A percentile compares a stretch with the other conserved stretches of the same genome.
phyloP scores from a whole-genome alignment of 2,888 invertebrate species.

The Emesis russula region DNA sequence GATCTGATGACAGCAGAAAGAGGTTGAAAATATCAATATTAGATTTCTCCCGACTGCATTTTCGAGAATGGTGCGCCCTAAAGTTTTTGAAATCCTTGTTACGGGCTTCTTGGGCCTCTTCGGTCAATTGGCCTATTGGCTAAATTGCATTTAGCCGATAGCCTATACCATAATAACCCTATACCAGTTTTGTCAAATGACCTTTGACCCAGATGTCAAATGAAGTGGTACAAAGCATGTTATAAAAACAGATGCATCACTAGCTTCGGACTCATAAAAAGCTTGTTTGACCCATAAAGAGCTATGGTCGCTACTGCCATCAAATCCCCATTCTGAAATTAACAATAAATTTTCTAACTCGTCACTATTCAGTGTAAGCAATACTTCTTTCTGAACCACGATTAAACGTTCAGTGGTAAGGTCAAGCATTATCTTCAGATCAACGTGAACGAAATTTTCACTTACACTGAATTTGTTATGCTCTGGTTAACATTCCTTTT shows the following conservation, averaged over 20 bases:
- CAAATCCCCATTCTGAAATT: slow-evolving; percentile 16
- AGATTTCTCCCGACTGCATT: slow-evolving; percentile 3
- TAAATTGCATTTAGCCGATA: background rate
- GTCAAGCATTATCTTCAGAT: background rate
- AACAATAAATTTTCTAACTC: slow-evolving; percentile 6
- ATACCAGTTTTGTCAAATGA: slow-evolving; percentile 83
- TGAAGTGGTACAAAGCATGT: slow-evolving; percentile 45
- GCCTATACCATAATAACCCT: no score
- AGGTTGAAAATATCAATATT: slow-evolving; percentile 9
- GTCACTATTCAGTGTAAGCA: slow-evolving; percentile 8
- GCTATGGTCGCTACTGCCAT: slow-evolving; percentile 16
- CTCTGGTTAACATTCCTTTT: slow-evolving; percentile 30
- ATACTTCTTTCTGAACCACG: slow-evolving; percentile 1
- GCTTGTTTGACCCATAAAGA: background rate
- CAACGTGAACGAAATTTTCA: background rate
- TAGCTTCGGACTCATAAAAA: background rate
- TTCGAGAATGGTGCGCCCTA: slow-evolving; percentile 9
- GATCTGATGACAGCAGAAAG: background rate
- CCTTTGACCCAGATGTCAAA: slow-evolving; percentile 52
- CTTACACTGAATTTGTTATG: slow-evolving; percentile 2
- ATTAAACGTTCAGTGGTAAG: slow-evolving; percentile 19
- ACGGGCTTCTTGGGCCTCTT: slow-evolving; percentile 11
- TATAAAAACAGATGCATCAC: slow-evolving; percentile 76
- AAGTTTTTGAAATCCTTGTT: slow-evolving; percentile 12
- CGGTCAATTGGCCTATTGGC: background rate